Evolutionary conservation across 2,888 invertebrate genomes (phyloP), one percentile per base, ranked within the genome.

Genomic region (Oscheius sp.): DNA sequence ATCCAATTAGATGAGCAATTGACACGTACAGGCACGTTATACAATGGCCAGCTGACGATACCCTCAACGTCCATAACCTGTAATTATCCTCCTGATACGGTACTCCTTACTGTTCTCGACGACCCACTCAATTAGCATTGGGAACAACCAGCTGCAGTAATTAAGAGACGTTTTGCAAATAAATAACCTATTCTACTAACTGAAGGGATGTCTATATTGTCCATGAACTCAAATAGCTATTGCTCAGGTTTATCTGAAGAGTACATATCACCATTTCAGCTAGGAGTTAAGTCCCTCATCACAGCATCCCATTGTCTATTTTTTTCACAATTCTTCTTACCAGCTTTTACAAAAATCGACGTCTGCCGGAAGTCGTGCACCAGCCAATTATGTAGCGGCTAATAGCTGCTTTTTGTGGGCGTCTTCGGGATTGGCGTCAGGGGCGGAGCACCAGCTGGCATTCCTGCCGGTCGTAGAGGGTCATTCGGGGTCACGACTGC

Each of bases 401-500:
- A 44, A 59, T 44, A 26, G 59, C 44, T 14, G 59, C 59, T 59
- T 59, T 59, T 59, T 59, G 59, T 59, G 44, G 59, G 59, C 59
- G 59, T 44, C 59, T 41, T 59, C 59, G 59, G 59, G 59, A 59
- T 59, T 59, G 44, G 56, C 50, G 50, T 50, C 12, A 24, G 33
- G 41, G 59, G 59, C 59, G 59, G 59, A 26, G 59, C 59, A 61
- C 61, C 67, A 56, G 41, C 38, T 38, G 57, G 17, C 41, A 59
- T 57, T 57, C 20, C 61, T 38, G 47, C 30, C 47, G 62, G 47
- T 62, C 62, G 49, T 30, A 17, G 47, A 33, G 62, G 59, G 59
- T 59, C 59, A 59, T 59, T 38, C 59, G 59, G 59, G 59, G 59
- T 59, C 59, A 59, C 44, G 44, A 38, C 59, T 12, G 59, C 45